Evolutionary conservation across 2,113 vertebrate species (phyloP).

Genomic region (Pterocles orientalis): DNA sequence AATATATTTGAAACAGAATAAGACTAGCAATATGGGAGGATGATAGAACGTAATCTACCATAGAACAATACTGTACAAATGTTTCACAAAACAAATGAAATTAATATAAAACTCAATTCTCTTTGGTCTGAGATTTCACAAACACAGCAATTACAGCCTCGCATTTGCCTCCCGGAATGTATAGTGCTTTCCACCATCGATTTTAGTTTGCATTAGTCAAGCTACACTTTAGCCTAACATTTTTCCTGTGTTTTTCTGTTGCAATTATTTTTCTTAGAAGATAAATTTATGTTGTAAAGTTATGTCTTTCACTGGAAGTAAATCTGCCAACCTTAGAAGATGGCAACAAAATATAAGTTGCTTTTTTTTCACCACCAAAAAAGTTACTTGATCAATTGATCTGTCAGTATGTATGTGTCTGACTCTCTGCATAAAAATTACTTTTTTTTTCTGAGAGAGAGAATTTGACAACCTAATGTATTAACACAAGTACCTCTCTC

Average conservation of each 20-base stretch:
- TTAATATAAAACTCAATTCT: not conserved
- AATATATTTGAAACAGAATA: not conserved
- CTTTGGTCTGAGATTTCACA: not conserved
- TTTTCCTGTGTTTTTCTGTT: not conserved
- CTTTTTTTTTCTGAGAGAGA: not conserved
- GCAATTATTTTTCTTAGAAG: not conserved
- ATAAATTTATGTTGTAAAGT: not conserved
- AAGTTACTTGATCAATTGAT: not conserved
- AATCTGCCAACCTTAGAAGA: not conserved
- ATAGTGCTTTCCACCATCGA: not conserved
- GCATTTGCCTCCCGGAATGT: not conserved
- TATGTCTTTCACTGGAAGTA: not conserved
- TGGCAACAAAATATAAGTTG: not conserved
- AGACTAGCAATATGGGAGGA: not conserved
- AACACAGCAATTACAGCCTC: not conserved
- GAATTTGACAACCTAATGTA: not conserved
- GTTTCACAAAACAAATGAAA: not conserved
- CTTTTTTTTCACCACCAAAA: not conserved
- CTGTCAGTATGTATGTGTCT: not conserved
- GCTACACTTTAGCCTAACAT: not conserved
- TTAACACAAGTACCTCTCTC: fast-evolving
- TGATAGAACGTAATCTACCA: not conserved
- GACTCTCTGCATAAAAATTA: not conserved
- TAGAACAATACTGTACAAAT: not conserved
- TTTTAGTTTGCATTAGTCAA: not conserved